These are phyloP conservation scores for Bergia puertoricense DNA, from an alignment of 92 coral and sea anemone species.

Conservation along the genomic window DNA sequence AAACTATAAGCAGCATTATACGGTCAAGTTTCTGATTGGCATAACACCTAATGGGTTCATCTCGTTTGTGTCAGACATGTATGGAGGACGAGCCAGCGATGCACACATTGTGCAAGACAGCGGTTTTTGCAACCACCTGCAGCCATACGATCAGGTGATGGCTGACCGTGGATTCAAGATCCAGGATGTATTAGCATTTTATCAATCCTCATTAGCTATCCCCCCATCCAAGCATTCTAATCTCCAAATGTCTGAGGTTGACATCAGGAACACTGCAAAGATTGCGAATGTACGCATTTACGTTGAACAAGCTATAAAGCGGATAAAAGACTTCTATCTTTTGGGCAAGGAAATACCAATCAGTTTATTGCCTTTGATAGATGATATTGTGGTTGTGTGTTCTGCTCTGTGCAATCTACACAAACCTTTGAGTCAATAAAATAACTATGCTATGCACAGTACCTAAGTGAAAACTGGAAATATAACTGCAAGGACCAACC, in stretches of 20 bases:
- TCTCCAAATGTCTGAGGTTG: slow-evolving; percentile 48
- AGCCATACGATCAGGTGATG: slow-evolving; percentile 54
- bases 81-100: slow-evolving; percentile 67
- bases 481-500: too few species aligned
- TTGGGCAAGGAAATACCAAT: slow-evolving; percentile 46
- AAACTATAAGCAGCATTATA: slow-evolving; percentile 39
- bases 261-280: slow-evolving; percentile 37
- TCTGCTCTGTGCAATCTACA: slow-evolving; percentile 14
- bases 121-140: slow-evolving; percentile 47
- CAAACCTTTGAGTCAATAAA: neutral
- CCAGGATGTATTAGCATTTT: slow-evolving; percentile 31
- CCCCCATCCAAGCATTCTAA: slow-evolving; percentile 51
- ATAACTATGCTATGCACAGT: too few species aligned
- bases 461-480: too few species aligned
- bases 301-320: slow-evolving; percentile 45
- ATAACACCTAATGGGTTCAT: slow-evolving; percentile 57
- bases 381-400: slow-evolving; percentile 37
- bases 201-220: slow-evolving; percentile 43
- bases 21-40: slow-evolving; percentile 52
- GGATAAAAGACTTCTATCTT: slow-evolving; percentile 36
- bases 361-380: slow-evolving; percentile 47
- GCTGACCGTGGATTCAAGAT: slow-evolving; percentile 55
- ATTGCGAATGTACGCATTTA: slow-evolving; percentile 51
- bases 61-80: slow-evolving; percentile 51
- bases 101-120: slow-evolving; percentile 47